A percentile compares a stretch with the other conserved stretches of the same genome.
phyloP scores from a whole-genome alignment of 2,888 invertebrate genomes.

The Hipparchia semele region DNA sequence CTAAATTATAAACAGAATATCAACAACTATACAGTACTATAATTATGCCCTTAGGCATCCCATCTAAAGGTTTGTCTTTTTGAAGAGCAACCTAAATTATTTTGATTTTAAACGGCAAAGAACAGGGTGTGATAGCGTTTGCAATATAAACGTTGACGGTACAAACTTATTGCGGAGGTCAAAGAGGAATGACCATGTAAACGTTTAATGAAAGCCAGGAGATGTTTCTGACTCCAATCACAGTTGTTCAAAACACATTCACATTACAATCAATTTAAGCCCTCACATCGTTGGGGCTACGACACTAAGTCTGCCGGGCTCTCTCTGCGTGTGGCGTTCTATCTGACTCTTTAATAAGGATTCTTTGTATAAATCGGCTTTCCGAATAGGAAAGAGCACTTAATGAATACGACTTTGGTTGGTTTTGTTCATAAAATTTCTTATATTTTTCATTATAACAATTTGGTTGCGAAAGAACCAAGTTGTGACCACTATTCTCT shows the following conservation, averaged over 20 bases:
- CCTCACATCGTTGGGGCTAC: constrained; percentile 60
- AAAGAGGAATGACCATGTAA: constrained; percentile 80
- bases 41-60: neutral
- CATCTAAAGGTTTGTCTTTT: neutral
- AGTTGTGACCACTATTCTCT: neutral
- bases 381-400: constrained; percentile 29
- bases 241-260: constrained; percentile 70
- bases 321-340: constrained; percentile 70
- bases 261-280: constrained; percentile 80
- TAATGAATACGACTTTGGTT: constrained; percentile 4
- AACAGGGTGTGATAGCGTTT: constrained; percentile 38
- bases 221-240: constrained; percentile 73
- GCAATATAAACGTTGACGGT: constrained; percentile 56
- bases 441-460: neutral
- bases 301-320: constrained; percentile 66
- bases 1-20: too few relatives aligned
- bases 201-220: constrained; percentile 69
- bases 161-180: constrained; percentile 66
- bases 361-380: constrained; percentile 39
- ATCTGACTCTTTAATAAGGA: constrained; percentile 66
- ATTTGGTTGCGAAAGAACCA: neutral
- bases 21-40: too few relatives aligned
- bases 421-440: neutral
- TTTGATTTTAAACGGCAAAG: constrained; percentile 14
- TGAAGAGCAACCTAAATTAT: neutral